These are phyloP conservation scores for Steromphala cineraria DNA, from an alignment of 2,888 invertebrate species.

Conservation along the genomic window DNA sequence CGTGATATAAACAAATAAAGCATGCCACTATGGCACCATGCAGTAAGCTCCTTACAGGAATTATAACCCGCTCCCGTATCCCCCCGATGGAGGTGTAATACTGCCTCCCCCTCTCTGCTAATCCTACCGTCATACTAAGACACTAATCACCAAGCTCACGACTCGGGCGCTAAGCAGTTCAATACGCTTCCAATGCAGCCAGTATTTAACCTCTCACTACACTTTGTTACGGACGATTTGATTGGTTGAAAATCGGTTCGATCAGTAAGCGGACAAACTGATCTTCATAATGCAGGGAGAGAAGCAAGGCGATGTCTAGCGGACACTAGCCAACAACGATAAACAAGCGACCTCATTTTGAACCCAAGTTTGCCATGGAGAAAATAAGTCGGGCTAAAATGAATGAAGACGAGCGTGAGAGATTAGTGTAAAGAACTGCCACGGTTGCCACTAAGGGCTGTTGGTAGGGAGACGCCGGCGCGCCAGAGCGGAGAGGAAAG, in stretches of 20 bases:
- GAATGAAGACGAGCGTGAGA: background rate
- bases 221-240: background rate
- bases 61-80: too few relatives aligned
- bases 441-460: background rate
- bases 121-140: background rate
- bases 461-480: background rate
- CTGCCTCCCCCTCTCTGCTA: background rate
- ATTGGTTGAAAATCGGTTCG: conserved; percentile 5
- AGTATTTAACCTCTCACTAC: background rate
- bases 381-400: background rate
- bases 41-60: too few relatives aligned
- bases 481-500: background rate
- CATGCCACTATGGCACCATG: too few relatives aligned
- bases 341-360: background rate
- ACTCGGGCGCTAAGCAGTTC: background rate
- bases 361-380: background rate
- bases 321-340: background rate
- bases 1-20: too few relatives aligned
- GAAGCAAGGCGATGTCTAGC: conserved; percentile 8
- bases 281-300: background rate
- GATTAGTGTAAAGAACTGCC: background rate
- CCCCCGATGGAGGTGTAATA: background rate
- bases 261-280: background rate
- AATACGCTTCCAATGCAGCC: background rate
- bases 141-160: background rate